phyloP scores from a whole-genome alignment of 1,140 invertebrate genomes.

The Matsumurasca onukii region DNA sequence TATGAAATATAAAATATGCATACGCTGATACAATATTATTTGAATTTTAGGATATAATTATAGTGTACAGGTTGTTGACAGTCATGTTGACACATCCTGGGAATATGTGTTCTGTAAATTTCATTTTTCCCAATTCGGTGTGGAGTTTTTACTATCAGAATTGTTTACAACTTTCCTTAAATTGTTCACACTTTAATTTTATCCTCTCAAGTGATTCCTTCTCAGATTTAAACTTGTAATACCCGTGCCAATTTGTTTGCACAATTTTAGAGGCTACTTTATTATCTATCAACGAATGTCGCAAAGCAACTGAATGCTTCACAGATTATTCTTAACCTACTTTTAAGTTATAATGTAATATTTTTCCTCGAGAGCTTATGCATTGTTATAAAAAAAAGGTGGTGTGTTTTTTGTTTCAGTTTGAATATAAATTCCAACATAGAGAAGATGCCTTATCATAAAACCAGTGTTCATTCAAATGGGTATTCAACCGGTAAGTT shows the following conservation, averaged over 20 bases:
- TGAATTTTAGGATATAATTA: too few relatives aligned
- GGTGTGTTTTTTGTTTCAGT: not conserved
- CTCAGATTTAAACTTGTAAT: too few relatives aligned
- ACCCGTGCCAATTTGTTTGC: not conserved
- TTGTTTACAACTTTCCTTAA: too few relatives aligned
- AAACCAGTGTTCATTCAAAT: slow-evolving; percentile 43
- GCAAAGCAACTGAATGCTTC: not conserved
- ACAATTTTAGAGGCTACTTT: not conserved
- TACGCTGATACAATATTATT: too few relatives aligned
- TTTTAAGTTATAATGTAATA: not conserved
- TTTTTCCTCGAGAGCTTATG: not conserved
- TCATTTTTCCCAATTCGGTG: too few relatives aligned
- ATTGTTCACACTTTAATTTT: too few relatives aligned
- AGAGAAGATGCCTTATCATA: slow-evolving; percentile 43
- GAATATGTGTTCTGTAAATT: too few relatives aligned
- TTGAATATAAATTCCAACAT: slow-evolving; percentile 4
- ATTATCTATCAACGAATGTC: not conserved
- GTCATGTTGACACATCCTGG: too few relatives aligned
- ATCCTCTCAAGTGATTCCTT: too few relatives aligned
- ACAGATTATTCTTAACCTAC: not conserved
- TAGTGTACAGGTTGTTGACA: too few relatives aligned
- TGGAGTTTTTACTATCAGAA: too few relatives aligned
- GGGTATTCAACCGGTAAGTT: slow-evolving; percentile 42
- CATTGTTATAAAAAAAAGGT: not conserved
- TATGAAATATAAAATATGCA: too few relatives aligned